Conservation (phyloP, 2,888 invertebrate species). For the Anagyrus pseudococci region DNA sequence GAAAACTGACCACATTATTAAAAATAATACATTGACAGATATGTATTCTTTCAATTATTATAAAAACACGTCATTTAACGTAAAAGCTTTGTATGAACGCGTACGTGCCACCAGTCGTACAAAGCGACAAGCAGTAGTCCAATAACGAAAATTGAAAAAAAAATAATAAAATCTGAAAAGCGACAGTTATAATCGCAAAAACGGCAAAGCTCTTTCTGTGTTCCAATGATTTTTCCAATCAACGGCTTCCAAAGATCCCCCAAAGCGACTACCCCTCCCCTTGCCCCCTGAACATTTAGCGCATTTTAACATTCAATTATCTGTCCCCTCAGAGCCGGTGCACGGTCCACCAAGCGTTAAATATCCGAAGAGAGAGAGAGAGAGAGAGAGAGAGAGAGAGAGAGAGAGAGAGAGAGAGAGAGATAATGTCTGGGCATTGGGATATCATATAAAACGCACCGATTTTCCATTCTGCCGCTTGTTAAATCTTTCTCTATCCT, state of each 20-base stretch:
- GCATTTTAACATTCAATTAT: slow-evolving; percentile 27
- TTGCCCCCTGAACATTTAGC: background rate
- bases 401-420: background rate
- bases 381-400: background rate
- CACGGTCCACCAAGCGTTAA: background rate
- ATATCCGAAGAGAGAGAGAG: background rate
- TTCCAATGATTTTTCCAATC: slow-evolving; percentile 4
- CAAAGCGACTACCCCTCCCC: background rate
- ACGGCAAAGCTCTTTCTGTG: background rate
- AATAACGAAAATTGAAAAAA: too few relatives aligned
- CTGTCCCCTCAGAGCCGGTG: background rate
- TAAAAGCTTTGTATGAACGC: too few relatives aligned
- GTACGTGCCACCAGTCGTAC: too few relatives aligned
- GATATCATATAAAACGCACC: slow-evolving; percentile 13
- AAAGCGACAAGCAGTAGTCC: too few relatives aligned
- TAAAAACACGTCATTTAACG: too few relatives aligned
- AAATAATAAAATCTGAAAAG: background rate
- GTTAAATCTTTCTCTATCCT: slow-evolving; percentile 8
- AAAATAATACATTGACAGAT: too few relatives aligned
- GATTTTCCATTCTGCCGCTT: slow-evolving; percentile 19
- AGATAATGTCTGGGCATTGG: background rate
- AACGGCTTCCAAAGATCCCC: background rate
- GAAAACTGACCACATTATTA: too few relatives aligned
- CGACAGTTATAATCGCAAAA: background rate
- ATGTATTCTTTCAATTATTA: too few relatives aligned